Conservation (phyloP, 2,113 vertebrate species). For the Camelus bactrianus region DNA sequence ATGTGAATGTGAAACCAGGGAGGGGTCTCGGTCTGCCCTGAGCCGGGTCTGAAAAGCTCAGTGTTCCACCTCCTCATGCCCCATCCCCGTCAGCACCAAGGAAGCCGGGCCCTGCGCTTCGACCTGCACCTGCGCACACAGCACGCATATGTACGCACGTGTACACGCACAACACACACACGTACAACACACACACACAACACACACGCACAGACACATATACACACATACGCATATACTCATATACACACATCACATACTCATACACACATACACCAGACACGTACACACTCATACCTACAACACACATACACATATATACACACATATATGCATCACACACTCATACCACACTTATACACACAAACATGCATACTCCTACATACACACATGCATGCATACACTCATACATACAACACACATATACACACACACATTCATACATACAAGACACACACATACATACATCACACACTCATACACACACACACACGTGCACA, state of each 20-base stretch:
- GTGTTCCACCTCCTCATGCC: background rate
- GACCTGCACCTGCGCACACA: background rate
- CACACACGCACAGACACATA: background rate
- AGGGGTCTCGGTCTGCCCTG: background rate
- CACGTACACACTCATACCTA: accelerated
- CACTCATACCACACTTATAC: background rate
- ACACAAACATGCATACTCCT: background rate
- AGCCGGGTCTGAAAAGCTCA: background rate
- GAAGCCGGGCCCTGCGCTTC: background rate
- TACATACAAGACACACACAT: accelerated
- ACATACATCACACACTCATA: background rate
- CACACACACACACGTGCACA: background rate
- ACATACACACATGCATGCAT: background rate
- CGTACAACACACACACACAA: background rate
- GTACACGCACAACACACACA: background rate
- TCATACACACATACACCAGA: accelerated
- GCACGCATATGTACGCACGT: accelerated
- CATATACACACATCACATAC: too few relatives aligned
- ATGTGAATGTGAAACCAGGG: background rate
- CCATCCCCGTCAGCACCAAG: background rate
- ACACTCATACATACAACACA: background rate
- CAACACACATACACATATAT: background rate
- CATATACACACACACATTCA: background rate
- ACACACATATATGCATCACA: background rate
- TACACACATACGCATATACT: background rate